Conservation (phyloP, 2,888 invertebrate species). For the Myopa tessellatipennis region DNA sequence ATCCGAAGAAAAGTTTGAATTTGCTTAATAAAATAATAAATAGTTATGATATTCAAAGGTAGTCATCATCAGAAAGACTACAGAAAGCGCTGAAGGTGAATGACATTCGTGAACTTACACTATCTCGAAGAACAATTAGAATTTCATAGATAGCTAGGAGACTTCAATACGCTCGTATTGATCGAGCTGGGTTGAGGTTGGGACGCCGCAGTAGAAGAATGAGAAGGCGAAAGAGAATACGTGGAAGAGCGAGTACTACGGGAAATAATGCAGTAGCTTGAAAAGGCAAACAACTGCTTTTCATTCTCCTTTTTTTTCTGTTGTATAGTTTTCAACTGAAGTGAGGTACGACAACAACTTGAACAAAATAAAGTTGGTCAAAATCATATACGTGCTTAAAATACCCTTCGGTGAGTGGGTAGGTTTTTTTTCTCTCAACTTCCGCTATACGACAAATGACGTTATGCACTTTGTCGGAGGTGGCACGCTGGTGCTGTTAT, state of each 20-base stretch:
- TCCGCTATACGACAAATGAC: slow-evolving; percentile 10
- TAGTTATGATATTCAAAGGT: no score
- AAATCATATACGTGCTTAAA: slow-evolving; percentile 9
- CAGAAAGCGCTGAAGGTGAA: slow-evolving; percentile 12
- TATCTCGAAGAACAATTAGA: background rate
- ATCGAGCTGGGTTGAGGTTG: background rate
- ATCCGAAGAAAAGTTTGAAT: no score
- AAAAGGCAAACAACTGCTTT: slow-evolving; percentile 10
- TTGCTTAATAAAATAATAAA: no score
- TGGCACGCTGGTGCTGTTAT: background rate
- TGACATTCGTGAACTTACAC: slow-evolving; percentile 20
- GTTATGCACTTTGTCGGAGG: slow-evolving; percentile 5
- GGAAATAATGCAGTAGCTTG: slow-evolving; percentile 4
- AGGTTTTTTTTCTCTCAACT: background rate
- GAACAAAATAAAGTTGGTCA: slow-evolving; percentile 16
- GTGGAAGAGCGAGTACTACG: background rate
- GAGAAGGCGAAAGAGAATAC: background rate
- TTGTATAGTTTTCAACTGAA: slow-evolving; percentile 2
- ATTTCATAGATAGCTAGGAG: background rate
- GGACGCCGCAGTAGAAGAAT: background rate
- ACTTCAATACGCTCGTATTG: background rate
- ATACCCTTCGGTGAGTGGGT: background rate
- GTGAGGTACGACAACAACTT: background rate
- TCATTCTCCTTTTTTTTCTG: background rate
- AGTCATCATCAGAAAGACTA: background rate